Conservation (phyloP, 2,113 vertebrate genomes). For the Tychaedon coryphoeus region DNA sequence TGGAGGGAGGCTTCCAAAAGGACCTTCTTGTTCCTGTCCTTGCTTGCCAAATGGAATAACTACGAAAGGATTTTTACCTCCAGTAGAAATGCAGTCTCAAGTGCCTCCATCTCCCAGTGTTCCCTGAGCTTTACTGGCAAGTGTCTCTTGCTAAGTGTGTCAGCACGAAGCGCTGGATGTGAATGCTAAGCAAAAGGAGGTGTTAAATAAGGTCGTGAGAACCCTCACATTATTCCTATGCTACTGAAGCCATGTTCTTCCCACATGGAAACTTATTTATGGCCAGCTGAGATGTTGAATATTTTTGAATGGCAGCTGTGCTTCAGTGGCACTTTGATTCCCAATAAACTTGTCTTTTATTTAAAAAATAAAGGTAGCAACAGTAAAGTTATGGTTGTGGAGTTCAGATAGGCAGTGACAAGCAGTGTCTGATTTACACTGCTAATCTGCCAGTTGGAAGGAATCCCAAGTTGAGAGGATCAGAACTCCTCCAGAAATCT, state of each 20-base stretch:
- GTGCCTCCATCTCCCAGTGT: neutral
- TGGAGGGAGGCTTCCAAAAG: neutral
- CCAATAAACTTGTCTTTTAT: conserved; percentile 28
- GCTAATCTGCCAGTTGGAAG: conserved; percentile 58
- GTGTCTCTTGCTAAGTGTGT: neutral
- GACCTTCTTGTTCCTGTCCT: neutral
- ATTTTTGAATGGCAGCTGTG: conserved; percentile 44
- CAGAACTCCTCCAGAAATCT: conserved; percentile 60
- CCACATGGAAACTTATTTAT: conserved; percentile 1
- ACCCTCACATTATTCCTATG: neutral
- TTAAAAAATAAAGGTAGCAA: conserved; percentile 40
- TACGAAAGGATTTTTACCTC: neutral
- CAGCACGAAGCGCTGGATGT: neutral
- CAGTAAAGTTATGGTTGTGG: neutral
- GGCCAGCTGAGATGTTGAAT: neutral
- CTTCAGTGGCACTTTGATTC: conserved; percentile 15
- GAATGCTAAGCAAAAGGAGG: neutral
- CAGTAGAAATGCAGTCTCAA: neutral
- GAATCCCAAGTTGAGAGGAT: conserved; percentile 50
- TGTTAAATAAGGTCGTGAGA: neutral
- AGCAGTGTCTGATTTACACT: conserved; percentile 43
- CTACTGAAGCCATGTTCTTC: neutral
- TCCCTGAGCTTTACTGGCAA: neutral
- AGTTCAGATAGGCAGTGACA: conserved; percentile 52
- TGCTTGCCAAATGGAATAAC: neutral